A percentile compares a stretch with the other conserved stretches of the same genome.
Conservation (phyloP, 1,140 invertebrate species). For the Lasioglossum baleicum region DNA sequence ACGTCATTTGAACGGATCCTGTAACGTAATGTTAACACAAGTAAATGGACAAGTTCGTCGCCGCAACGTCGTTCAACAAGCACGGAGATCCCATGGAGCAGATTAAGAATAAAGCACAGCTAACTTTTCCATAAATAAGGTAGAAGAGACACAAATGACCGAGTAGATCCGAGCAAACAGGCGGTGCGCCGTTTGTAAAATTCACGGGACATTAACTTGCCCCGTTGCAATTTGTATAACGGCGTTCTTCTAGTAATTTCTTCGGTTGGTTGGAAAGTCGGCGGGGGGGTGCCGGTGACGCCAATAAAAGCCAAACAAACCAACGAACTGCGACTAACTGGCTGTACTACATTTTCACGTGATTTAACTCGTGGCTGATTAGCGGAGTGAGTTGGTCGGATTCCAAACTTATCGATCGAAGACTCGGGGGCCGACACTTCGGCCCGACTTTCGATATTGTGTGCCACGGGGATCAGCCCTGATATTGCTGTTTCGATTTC, state of each 20-base stretch:
- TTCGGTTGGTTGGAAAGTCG: neutral
- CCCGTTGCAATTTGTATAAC: neutral
- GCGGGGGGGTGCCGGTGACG: neutral
- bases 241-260: slow-evolving; percentile 8
- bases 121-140: neutral
- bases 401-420: slow-evolving; percentile 19
- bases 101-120: neutral
- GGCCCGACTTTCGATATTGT: neutral
- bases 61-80: too few species aligned
- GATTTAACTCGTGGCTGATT: slow-evolving; percentile 35
- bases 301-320: neutral
- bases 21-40: too few species aligned
- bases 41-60: too few species aligned
- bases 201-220: slow-evolving; percentile 23
- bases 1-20: too few species aligned
- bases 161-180: neutral
- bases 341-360: slow-evolving; percentile 17
- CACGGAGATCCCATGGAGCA: neutral
- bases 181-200: slow-evolving; percentile 1
- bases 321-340: slow-evolving; percentile 18
- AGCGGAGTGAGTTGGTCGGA: neutral
- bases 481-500: slow-evolving; percentile 6
- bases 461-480: neutral
- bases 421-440: neutral
- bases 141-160: neutral